Evolutionary conservation across 1,140 invertebrate species (phyloP), one percentile per base, ranked within the genome.

Genomic region (Chrysoperla carnea): DNA sequence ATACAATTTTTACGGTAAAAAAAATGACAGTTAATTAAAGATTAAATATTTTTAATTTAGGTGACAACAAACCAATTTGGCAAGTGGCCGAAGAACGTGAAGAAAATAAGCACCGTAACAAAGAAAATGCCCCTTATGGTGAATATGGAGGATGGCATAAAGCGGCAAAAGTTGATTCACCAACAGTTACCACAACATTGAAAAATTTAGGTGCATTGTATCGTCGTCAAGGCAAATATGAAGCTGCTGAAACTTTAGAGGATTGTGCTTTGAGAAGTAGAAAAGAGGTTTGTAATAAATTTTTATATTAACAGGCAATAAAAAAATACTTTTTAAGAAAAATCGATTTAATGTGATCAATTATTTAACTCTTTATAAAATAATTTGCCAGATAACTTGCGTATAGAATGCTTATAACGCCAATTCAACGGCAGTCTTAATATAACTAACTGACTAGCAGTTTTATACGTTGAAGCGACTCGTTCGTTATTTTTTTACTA

Each of bases 31-130:
- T 23, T 23, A 23, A 23, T 23, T 23, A n/a, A n/a, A n/a, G n/a
- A n/a, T n/a, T 23, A 23, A 23, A 23, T 23, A 23, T 23, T 23
- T 23, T 5, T 23, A 2, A 23, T 23, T 23, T 63, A 84, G 84
- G 81, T 45, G 89, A 96, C 58, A 99, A 98, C 68, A 98, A 98
- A 68, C 91, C 94, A 6, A 98, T 99, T 58, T 99, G 95, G 95
- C 92, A 98, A 75, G 89, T 98, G 49, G 95, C 95, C 4, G 95
- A 99, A 63, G 95, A 98, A 57, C 70, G 93, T 15, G 93, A 95
- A 63, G 88, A 93, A 56, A 90, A 90, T 59, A 93, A 93, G 63
- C 84, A 84, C 51, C 78, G 86, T 56, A 87, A 88, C 58, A 84
- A 86, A 55, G 90, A 93, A 53, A 87, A 86, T 51, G 81, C 78